A percentile compares a stretch with the other conserved stretches of the same genome.
Conservation (phyloP, 2,888 invertebrate species). For the Heteromurus nitidus region DNA sequence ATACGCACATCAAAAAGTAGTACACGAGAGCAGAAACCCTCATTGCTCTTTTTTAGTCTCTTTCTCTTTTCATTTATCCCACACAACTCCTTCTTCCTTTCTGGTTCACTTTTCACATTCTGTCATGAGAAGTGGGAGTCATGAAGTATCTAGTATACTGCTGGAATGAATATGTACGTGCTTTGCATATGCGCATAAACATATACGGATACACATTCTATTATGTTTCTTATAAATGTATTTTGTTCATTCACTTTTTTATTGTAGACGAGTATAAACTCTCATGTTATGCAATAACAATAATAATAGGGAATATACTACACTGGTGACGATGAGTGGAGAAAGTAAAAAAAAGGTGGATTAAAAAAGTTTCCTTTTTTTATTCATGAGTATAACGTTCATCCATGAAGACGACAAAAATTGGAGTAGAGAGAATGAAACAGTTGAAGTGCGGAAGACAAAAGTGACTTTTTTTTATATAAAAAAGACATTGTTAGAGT, state of each 20-base stretch:
- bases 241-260: neutral
- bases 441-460: neutral
- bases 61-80: conserved; percentile 4
- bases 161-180: too few relatives aligned
- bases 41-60: too few relatives aligned
- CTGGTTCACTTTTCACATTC: neutral
- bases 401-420: too few relatives aligned
- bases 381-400: neutral
- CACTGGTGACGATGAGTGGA: conserved; percentile 7
- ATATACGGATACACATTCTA: neutral
- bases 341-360: conserved; percentile 44
- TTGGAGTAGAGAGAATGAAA: too few relatives aligned
- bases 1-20: too few relatives aligned
- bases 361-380: conserved; percentile 43
- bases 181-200: neutral
- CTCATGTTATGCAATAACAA: neutral
- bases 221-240: neutral
- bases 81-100: neutral
- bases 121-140: neutral
- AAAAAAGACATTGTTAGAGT: too few relatives aligned
- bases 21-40: too few relatives aligned
- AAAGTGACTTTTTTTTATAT: neutral
- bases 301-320: neutral
- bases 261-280: neutral
- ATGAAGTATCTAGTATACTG: neutral